A percentile compares a stretch with the other conserved stretches of the same genome.
These are phyloP conservation scores for Spisula solida DNA, from an alignment of 2,888 invertebrate genomes.

Conservation along the genomic window DNA sequence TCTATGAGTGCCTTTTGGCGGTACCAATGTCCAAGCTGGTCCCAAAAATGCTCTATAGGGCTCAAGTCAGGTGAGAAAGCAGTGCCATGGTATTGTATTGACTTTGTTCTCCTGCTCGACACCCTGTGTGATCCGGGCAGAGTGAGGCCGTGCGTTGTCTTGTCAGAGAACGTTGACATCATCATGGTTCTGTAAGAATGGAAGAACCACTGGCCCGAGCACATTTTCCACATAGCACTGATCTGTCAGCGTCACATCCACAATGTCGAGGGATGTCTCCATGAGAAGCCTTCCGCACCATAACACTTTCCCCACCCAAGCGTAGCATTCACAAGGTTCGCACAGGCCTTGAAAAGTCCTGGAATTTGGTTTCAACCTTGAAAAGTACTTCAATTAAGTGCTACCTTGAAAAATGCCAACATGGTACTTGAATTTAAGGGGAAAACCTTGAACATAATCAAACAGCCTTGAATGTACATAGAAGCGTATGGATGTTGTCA, in stretches of 20 bases:
- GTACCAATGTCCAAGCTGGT: background rate
- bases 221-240: background rate
- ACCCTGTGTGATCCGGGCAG: slow-evolving; percentile 27
- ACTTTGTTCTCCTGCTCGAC: slow-evolving; percentile 23
- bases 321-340: no score
- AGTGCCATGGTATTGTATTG: slow-evolving; percentile 21
- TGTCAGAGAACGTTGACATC: background rate
- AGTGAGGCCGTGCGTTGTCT: slow-evolving; percentile 39
- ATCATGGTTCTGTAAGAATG: background rate
- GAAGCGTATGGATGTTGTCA: no score
- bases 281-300: slow-evolving; percentile 11
- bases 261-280: slow-evolving; percentile 22
- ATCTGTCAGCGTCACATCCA: slow-evolving; percentile 31
- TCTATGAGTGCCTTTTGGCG: no score
- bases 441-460: no score
- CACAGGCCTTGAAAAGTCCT: no score
- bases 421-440: no score
- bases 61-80: slow-evolving; percentile 24
- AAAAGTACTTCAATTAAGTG: no score
- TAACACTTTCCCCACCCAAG: slow-evolving; percentile 3
- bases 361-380: no score
- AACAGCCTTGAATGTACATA: no score
- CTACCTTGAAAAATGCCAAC: slow-evolving; percentile 29
- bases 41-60: slow-evolving; percentile 36
- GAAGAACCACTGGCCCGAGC: no score